Conservation (phyloP, 1,140 invertebrate species). For the Drosophila erecta region DNA sequence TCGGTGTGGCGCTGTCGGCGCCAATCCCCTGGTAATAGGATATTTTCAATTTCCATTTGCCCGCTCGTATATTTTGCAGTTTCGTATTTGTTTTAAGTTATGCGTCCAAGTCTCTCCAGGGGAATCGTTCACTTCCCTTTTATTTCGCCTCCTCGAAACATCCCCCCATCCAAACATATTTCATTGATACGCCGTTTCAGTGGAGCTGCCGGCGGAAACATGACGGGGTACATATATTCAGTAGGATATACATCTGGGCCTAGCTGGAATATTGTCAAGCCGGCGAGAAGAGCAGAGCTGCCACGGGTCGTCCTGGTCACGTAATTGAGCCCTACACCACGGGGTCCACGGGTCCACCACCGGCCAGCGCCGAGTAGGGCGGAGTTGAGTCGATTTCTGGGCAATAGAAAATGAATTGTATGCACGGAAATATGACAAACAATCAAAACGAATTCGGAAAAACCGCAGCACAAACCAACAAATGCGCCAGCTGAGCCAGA, state of each 20-base stretch:
- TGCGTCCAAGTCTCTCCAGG: slow-evolving; percentile 37
- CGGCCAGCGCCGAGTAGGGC: neutral
- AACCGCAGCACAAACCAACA: slow-evolving; percentile 68
- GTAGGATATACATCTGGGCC: slow-evolving; percentile 26
- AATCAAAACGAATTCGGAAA: slow-evolving; percentile 74
- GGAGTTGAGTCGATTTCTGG: slow-evolving; percentile 23
- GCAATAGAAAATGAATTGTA: slow-evolving; percentile 69
- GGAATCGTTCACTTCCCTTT: slow-evolving; percentile 38
- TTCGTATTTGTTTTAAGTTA: slow-evolving; percentile 66
- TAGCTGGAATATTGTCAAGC: slow-evolving; percentile 30
- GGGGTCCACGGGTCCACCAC: neutral
- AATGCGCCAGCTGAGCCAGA: slow-evolving; percentile 74
- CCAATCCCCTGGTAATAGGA: slow-evolving; percentile 69
- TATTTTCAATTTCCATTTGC: slow-evolving; percentile 75
- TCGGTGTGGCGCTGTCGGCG: slow-evolving; percentile 43
- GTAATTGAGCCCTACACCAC: slow-evolving; percentile 55
- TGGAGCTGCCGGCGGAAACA: slow-evolving; percentile 9
- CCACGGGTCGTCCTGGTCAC: slow-evolving; percentile 38
- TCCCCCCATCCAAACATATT: slow-evolving; percentile 26
- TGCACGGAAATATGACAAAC: slow-evolving; percentile 78
- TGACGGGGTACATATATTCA: slow-evolving; percentile 12
- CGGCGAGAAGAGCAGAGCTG: slow-evolving; percentile 14
- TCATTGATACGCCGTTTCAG: slow-evolving; percentile 48
- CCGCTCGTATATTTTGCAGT: slow-evolving; percentile 55
- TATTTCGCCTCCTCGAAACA: slow-evolving; percentile 1